phyloP scores from a whole-genome alignment of 2,888 invertebrate genomes.

The Nomada fucata region DNA sequence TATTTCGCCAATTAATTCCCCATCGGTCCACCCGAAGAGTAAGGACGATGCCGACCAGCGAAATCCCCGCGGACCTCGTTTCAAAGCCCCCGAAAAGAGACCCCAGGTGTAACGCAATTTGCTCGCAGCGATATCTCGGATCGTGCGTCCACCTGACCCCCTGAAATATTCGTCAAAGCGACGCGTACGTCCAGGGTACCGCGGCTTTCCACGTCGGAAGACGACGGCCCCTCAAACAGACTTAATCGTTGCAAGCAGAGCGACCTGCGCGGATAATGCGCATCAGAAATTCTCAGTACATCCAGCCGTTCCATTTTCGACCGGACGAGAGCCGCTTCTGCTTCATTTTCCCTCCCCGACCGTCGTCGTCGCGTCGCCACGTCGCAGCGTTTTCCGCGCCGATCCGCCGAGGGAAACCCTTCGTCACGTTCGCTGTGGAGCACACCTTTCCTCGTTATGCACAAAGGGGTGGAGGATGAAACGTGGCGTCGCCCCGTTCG shows the following conservation, averaged over 20 bases:
- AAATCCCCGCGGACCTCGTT: not conserved
- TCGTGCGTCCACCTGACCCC: not conserved
- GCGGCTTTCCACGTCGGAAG: conserved; percentile 2
- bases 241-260: conserved; percentile 28
- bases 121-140: not conserved
- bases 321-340: not conserved
- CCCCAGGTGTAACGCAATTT: not conserved
- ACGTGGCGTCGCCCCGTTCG: not conserved
- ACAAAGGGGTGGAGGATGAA: conserved; percentile 43
- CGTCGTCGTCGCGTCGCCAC: not conserved
- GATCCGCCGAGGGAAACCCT: conserved; percentile 48
- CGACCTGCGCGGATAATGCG: conserved; percentile 30
- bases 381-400: conserved; percentile 32
- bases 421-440: conserved; percentile 62
- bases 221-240: conserved; percentile 25
- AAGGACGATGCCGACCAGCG: too few relatives aligned
- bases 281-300: conserved; percentile 46
- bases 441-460: conserved; percentile 67
- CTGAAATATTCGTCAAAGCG: conserved; percentile 47
- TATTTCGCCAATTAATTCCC: not conserved
- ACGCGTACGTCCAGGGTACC: not conserved
- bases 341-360: conserved; percentile 18
- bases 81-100: not conserved
- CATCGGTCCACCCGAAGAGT: too few relatives aligned
- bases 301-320: conserved; percentile 33